Evolutionary conservation across 2,888 invertebrate species (phyloP).

Genomic region (Drosophila paucipuncta): DNA sequence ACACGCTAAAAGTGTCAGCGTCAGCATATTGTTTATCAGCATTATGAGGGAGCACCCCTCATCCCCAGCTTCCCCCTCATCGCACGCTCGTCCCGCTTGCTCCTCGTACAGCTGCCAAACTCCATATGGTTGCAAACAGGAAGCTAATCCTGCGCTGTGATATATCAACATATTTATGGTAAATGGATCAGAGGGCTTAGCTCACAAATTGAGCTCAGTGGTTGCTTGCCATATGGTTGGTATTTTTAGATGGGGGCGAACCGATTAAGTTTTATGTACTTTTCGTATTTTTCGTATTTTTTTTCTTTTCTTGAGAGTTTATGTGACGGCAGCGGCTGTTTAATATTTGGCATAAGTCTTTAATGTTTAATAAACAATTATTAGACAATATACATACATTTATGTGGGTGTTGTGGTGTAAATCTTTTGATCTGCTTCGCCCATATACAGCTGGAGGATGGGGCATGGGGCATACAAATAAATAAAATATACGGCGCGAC

Average conservation of each 20-base stretch:
- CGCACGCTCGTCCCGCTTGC: fast-evolving
- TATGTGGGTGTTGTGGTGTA: constrained; percentile 31
- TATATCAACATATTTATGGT: constrained; percentile 82
- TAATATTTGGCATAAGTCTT: constrained; percentile 65
- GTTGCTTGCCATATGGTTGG: constrained; percentile 66
- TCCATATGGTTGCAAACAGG: constrained; percentile 79
- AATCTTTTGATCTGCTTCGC: constrained; percentile 61
- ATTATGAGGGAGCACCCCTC: not conserved
- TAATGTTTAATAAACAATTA: constrained; percentile 81
- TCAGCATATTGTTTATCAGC: constrained; percentile 16
- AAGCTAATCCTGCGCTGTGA: constrained; percentile 80
- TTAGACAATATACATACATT: constrained; percentile 64
- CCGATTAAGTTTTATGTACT: constrained; percentile 70
- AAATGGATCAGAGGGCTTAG: constrained; percentile 77
- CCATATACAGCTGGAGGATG: constrained; percentile 11
- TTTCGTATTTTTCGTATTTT: constrained; percentile 32
- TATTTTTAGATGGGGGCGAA: constrained; percentile 12
- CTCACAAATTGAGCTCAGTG: constrained; percentile 54
- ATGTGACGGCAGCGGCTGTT: constrained; percentile 66
- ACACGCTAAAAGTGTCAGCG: constrained; percentile 59
- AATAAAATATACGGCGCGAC: constrained; percentile 48
- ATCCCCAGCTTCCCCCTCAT: not conserved
- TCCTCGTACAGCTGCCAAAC: not conserved
- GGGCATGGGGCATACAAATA: constrained; percentile 47
- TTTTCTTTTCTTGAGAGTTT: constrained; percentile 31